A percentile compares a stretch with the other conserved stretches of the same genome.
Conservation (phyloP, 2,888 invertebrate species). For the Zygaena filipendulae region DNA sequence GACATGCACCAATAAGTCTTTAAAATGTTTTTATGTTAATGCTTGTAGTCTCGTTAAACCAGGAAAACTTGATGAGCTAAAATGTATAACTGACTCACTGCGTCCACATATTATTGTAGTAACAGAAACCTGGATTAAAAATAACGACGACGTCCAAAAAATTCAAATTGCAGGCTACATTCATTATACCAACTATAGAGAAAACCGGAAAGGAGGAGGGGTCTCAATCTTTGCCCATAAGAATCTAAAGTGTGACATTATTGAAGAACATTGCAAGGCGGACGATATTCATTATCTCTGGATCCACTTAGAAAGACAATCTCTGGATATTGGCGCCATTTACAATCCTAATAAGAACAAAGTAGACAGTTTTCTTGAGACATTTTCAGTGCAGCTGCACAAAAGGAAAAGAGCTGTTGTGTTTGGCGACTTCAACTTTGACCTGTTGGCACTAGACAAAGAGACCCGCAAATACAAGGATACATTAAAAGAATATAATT, state of each 20-base stretch:
- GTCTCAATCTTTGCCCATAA: slow-evolving; percentile 18
- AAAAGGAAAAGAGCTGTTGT: slow-evolving; percentile 7
- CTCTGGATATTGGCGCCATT: slow-evolving; percentile 13
- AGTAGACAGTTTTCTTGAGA: slow-evolving; percentile 8
- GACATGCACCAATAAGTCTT: slow-evolving; percentile 6
- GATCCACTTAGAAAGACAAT: slow-evolving; percentile 15
- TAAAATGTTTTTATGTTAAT: slow-evolving; percentile 11
- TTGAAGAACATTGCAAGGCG: slow-evolving; percentile 10
- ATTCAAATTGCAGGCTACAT: slow-evolving; percentile 12
- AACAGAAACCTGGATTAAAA: slow-evolving; percentile 17
- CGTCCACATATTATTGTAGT: slow-evolving; percentile 13
- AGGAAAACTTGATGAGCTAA: slow-evolving; percentile 12
- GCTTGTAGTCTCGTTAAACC: slow-evolving; percentile 9
- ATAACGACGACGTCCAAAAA: slow-evolving; percentile 9
- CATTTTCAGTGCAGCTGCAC: slow-evolving; percentile 6
- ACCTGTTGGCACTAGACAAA: slow-evolving; percentile 3
- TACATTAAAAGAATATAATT: slow-evolving; percentile 7
- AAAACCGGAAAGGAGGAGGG: slow-evolving; percentile 15
- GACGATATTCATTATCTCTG: slow-evolving; percentile 17
- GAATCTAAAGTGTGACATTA: slow-evolving; percentile 14
- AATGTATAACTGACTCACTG: slow-evolving; percentile 6
- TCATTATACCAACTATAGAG: slow-evolving; percentile 18
- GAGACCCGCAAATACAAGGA: slow-evolving; percentile 6
- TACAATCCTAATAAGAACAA: slow-evolving; percentile 12
- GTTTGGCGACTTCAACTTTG: slow-evolving; percentile 10